These are phyloP conservation scores for Protodeltote pygarga DNA, from an alignment of 2,888 invertebrate genomes.

Conservation along the genomic window DNA sequence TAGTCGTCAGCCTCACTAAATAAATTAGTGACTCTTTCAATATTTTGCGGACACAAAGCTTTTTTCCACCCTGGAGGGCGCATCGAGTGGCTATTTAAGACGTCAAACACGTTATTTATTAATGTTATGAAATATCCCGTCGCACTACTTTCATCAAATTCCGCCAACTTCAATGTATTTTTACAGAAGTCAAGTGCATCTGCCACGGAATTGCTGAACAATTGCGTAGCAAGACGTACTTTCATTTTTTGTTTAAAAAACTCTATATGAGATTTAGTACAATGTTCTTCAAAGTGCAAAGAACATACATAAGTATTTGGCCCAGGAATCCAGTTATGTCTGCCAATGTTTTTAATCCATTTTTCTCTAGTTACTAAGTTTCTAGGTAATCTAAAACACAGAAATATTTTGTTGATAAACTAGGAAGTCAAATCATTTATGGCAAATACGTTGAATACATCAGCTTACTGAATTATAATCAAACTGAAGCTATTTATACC, in stretches of 20 bases:
- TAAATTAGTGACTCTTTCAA: neutral
- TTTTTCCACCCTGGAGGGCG: constrained; percentile 9
- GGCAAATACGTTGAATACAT: too few species aligned
- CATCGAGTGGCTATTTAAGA: constrained; percentile 6
- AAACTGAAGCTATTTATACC: too few species aligned
- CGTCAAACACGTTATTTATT: constrained; percentile 9
- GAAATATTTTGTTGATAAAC: too few species aligned
- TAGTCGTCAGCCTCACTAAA: neutral
- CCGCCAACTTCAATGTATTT: neutral
- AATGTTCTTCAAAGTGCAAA: too few species aligned
- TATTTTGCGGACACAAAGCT: neutral
- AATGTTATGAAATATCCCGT: constrained; percentile 4
- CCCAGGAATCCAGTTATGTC: neutral
- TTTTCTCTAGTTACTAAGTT: too few species aligned
- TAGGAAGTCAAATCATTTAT: too few species aligned
- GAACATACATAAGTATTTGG: neutral
- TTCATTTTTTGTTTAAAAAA: constrained; percentile 4
- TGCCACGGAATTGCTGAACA: constrained; percentile 2
- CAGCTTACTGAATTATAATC: too few species aligned
- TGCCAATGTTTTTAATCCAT: too few species aligned
- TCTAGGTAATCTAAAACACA: too few species aligned
- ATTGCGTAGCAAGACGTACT: too few species aligned
- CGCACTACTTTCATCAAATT: constrained; percentile 1
- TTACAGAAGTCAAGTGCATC: constrained; percentile 1
- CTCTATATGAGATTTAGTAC: neutral